phyloP scores from a whole-genome alignment of 2,888 invertebrate species.

The Stenotaenia linearis region DNA sequence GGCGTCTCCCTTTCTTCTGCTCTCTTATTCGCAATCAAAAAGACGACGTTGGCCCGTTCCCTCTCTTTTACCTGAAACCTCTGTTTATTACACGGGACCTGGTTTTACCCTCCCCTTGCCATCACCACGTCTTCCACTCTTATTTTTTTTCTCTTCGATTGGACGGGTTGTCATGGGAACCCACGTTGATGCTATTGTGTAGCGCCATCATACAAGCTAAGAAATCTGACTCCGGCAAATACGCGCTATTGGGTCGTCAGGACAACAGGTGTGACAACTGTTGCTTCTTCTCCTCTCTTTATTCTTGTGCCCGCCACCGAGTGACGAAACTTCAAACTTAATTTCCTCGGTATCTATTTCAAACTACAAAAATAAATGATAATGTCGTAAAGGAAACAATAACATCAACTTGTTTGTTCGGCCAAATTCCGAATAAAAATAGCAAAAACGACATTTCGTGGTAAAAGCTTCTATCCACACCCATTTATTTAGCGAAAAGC shows the following conservation, averaged over 20 bases:
- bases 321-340: not conserved
- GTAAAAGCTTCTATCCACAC: too few species aligned
- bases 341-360: not conserved
- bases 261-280: slow-evolving; percentile 21
- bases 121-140: not conserved
- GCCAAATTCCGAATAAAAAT: too few species aligned
- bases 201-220: not conserved
- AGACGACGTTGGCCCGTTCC: not conserved
- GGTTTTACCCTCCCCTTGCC: not conserved
- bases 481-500: too few species aligned
- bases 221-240: not conserved
- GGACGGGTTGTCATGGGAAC: not conserved
- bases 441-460: too few species aligned
- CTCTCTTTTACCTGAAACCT: slow-evolving; percentile 1
- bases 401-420: too few species aligned
- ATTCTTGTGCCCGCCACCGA: not conserved
- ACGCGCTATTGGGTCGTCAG: not conserved
- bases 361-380: not conserved
- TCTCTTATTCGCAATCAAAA: slow-evolving; percentile 16
- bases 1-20: not conserved
- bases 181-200: not conserved
- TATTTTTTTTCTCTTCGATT: not conserved
- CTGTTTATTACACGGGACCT: slow-evolving; percentile 13
- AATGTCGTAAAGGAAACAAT: too few species aligned
- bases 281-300: not conserved